Evolutionary conservation across 2,888 invertebrate genomes (phyloP).

Genomic region (Phaedon cochleariae): DNA sequence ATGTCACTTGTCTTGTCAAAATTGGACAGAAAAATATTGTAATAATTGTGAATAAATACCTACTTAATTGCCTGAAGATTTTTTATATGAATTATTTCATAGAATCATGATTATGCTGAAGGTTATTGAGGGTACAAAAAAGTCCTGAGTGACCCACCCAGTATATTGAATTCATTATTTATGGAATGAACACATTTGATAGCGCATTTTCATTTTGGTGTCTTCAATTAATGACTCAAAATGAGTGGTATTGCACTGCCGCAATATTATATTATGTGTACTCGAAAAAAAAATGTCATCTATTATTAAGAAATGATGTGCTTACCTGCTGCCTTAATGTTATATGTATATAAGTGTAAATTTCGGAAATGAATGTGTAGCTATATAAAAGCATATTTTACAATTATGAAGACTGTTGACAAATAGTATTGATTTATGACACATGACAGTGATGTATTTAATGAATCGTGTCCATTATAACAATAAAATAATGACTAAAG

Average conservation of each 20-base stretch:
- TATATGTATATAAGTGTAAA: conserved; percentile 35
- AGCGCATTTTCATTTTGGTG: too few species aligned
- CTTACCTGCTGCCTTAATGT: conserved; percentile 40
- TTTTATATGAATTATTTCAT: too few species aligned
- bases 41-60: too few species aligned
- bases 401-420: conserved; percentile 53
- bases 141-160: too few species aligned
- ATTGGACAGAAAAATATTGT: too few species aligned
- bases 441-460: conserved; percentile 17
- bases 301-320: conserved; percentile 16
- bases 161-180: background rate
- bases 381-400: conserved; percentile 38
- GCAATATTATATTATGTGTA: background rate
- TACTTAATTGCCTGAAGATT: too few species aligned
- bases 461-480: conserved; percentile 11
- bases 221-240: too few species aligned
- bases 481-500: conserved; percentile 14
- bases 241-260: background rate
- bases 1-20: too few species aligned
- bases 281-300: background rate
- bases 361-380: conserved; percentile 1
- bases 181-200: too few species aligned
- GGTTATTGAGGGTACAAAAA: too few species aligned
- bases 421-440: conserved; percentile 21
- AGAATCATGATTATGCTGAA: too few species aligned